Evolutionary conservation across 2,113 vertebrate genomes (phyloP), one percentile per base, ranked within the genome.

Genomic region (Athene noctua): DNA sequence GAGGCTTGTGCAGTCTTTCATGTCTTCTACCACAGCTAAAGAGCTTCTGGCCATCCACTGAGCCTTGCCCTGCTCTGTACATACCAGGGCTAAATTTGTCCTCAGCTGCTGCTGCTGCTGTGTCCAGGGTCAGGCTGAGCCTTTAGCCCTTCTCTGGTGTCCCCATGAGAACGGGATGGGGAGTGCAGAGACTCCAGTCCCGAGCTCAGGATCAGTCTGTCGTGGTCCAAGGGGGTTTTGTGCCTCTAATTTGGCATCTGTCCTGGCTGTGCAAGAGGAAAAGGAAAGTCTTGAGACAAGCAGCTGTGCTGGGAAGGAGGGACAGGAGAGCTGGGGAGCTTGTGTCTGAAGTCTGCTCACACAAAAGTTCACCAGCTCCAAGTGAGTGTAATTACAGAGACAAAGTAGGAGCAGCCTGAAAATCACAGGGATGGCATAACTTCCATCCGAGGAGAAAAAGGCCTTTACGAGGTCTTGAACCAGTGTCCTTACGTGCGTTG

Each of bases 381-480:
- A 80, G 88, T 74, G 85, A 86, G 80, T 70, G 62, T 95, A 90
- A 96, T 92, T 91, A 87, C 1, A 0, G 55, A 93, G 87, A 90
- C 88, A 92, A 93, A 86, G 80, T 67, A 77, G 58, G 82, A 93
- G 65, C 73, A 72, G 77, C 78, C 61, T 87, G 71, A 74, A 94
- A 96, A 96, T 91, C 87, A 44, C 80, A 36, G 73, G 80, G 71
- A 89, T 1, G 1, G 38, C 72, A 61, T n/a, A 67, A 85, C 91
- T 83, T 96, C 95, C 89, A 81, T 65, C 70, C 0, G 70, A 83
- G 78, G 90, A 86, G 79, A 88, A 93, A 90, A 62, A 82, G 88
- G 91, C 75, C 79, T 90, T 87, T 21, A 73, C 5, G 23, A 96
- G 86, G 84, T 96, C 86, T 88, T 80, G 93, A 89, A 91, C 68